phyloP scores from a whole-genome alignment of 2,888 invertebrate species.

The Ephialtes manifestator region DNA sequence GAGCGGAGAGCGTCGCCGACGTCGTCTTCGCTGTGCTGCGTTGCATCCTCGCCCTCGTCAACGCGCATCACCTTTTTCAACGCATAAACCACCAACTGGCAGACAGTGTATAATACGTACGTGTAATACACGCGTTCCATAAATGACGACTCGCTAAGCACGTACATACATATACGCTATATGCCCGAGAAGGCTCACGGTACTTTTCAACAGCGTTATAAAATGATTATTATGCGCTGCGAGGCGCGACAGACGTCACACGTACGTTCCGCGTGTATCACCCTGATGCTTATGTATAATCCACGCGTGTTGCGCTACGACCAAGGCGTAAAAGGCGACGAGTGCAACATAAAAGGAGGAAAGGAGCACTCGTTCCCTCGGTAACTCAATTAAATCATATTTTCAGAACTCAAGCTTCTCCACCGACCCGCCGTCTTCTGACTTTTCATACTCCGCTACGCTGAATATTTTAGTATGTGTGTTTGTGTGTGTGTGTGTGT shows the following conservation, averaged over 20 bases:
- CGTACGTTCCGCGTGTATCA: constrained; percentile 53
- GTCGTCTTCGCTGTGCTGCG: background rate
- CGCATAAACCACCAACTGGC: constrained; percentile 36
- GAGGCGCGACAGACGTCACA: constrained; percentile 62
- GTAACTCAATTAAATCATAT: constrained; percentile 67
- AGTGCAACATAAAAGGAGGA: constrained; percentile 54
- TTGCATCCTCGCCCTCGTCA: constrained; percentile 56
- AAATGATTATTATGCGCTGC: constrained; percentile 65
- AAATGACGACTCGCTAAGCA: constrained; percentile 32
- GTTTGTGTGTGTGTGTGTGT: background rate
- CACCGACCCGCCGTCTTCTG: too few species aligned
- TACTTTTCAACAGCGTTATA: constrained; percentile 58
- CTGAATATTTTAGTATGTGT: background rate
- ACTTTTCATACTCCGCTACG: background rate
- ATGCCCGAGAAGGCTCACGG: constrained; percentile 40
- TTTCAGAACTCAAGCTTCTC: constrained; percentile 41
- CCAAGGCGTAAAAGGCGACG: constrained; percentile 31
- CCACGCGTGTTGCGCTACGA: constrained; percentile 33
- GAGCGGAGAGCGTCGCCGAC: constrained; percentile 4
- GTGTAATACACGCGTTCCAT: constrained; percentile 21
- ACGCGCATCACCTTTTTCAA: constrained; percentile 50
- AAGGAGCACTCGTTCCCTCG: constrained; percentile 37
- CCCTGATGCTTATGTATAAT: constrained; percentile 27
- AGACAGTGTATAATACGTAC: constrained; percentile 32
- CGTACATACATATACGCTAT: constrained; percentile 32